Conservation (phyloP, 2,888 invertebrate species). For the Drosophila infuscata region DNA sequence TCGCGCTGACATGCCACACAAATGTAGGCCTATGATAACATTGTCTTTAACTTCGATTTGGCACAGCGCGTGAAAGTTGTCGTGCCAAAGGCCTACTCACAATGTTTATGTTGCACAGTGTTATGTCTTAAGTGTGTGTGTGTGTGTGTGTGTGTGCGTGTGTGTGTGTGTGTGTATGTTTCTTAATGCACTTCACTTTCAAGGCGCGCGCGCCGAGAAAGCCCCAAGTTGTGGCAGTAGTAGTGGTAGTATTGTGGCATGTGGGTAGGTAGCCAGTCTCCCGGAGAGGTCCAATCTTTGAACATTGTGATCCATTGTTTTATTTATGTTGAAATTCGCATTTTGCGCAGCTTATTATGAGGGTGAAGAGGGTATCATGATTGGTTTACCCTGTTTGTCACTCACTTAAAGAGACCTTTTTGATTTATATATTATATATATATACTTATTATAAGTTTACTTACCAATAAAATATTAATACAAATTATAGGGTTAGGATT, state of each 20-base stretch:
- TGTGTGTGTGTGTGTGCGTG: neutral
- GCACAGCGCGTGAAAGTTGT: slow-evolving; percentile 70
- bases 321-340: slow-evolving; percentile 49
- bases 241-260: neutral
- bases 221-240: slow-evolving; percentile 7
- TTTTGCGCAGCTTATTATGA: slow-evolving; percentile 4
- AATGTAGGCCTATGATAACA: slow-evolving; percentile 78
- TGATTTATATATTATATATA: neutral
- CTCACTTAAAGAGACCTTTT: neutral
- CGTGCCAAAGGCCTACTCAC: slow-evolving; percentile 53
- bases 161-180: slow-evolving; percentile 3
- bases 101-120: slow-evolving; percentile 18
- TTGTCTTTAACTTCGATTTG: slow-evolving; percentile 59
- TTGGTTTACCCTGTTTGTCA: neutral
- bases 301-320: slow-evolving; percentile 47
- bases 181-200: slow-evolving; percentile 54
- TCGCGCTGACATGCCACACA: slow-evolving; percentile 60
- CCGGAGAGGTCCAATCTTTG: slow-evolving; percentile 6
- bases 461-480: neutral
- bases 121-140: neutral
- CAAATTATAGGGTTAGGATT: neutral
- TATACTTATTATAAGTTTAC: neutral
- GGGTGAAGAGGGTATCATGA: neutral
- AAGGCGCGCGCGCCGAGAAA: slow-evolving; percentile 29
- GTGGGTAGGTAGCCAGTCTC: slow-evolving; percentile 19